Evolutionary conservation across 2,888 invertebrate genomes (phyloP), one percentile per base, ranked within the genome.

Genomic region (Cantharis nigra): DNA sequence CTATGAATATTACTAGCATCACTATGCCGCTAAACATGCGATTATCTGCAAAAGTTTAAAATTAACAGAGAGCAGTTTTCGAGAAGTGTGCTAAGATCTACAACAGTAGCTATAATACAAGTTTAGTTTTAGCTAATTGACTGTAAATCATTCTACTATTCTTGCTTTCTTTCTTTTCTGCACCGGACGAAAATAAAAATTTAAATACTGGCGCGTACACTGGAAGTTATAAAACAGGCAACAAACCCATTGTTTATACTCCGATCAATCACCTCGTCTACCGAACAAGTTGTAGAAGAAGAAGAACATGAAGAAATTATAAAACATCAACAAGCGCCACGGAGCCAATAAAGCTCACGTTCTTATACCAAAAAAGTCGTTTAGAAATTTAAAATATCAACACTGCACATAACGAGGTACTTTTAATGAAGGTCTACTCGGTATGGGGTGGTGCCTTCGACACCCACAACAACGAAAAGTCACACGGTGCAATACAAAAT

Each of bases 41-140:
- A 74, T 74, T 74, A 74, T 74, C 74, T 74, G 16, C 18, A 63
- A 69, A 74, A 74, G 69, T 14, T 73, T 63, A 20, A 69, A 63
- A 74, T 74, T 74, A 74, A 49, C 49, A 7, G n/a, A 13, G 65
- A 11, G n/a, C 49, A n/a, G n/a, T n/a, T n/a, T 49, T 49, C n/a
- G 2, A 49, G n/a, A 49, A 49, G 49, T 49, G 49, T 49, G 49
- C 49, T n/a, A 72, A 30, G 64, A 33, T 62, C 72, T 9, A 16
- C 67, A 62, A 67, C 67, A 49, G 72, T 72, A 65, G 74, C 74
- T 70, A 30, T 63, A 33, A 20, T 26, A 70, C 74, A 65, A 30
- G 74, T 69, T 74, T 69, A 18, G 74, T 49, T 49, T 49, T 49
- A 49, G 49, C n/a, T 49, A 13, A 49, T 49, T 49, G 49, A 49